phyloP scores from a whole-genome alignment of 2,888 invertebrate species.

The Rutpela maculata region DNA sequence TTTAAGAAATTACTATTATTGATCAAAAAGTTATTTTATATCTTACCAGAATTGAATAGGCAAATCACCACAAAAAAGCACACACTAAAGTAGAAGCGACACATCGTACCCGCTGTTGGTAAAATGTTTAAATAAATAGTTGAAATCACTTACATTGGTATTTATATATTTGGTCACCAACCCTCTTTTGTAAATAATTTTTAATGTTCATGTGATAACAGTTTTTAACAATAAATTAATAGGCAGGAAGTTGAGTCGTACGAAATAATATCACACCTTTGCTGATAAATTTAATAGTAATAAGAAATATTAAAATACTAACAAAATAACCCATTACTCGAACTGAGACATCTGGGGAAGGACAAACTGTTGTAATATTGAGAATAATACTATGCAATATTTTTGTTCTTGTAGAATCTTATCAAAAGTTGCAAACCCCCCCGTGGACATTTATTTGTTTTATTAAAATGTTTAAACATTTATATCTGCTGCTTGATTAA shows the following conservation, averaged over 20 bases:
- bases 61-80: background rate
- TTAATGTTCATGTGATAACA: slow-evolving; percentile 11
- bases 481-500: too few relatives aligned
- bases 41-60: background rate
- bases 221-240: slow-evolving; percentile 3
- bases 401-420: too few relatives aligned
- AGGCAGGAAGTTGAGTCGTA: slow-evolving; percentile 1
- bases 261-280: slow-evolving; percentile 9
- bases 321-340: too few relatives aligned
- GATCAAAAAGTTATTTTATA: background rate
- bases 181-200: slow-evolving; percentile 8
- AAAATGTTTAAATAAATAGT: background rate
- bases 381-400: too few relatives aligned
- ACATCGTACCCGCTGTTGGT: background rate
- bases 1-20: too few relatives aligned
- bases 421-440: too few relatives aligned
- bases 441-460: too few relatives aligned
- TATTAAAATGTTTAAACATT: too few relatives aligned
- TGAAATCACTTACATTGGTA: background rate
- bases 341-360: too few relatives aligned
- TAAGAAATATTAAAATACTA: background rate
- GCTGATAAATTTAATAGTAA: background rate
- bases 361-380: too few relatives aligned
- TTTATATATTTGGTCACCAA: background rate
- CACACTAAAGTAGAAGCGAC: background rate